Evolutionary conservation across 2,113 vertebrate genomes (phyloP).

Genomic region (Desmodus rotundus): DNA sequence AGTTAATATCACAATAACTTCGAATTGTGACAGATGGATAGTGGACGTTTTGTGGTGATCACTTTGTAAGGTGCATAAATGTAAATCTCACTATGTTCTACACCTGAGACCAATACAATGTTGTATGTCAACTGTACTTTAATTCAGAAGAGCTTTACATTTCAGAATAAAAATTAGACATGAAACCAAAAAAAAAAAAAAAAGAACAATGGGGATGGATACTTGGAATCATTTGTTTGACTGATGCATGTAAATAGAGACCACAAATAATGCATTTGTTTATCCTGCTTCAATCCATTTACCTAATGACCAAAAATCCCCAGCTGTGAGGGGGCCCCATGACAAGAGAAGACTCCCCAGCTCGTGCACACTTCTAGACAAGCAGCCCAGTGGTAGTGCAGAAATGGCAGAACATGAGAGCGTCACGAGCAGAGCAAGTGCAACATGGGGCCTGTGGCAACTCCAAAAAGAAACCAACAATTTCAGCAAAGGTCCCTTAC

Average conservation of each 20-base stretch:
- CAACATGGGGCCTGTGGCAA: background rate
- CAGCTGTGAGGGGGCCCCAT: background rate
- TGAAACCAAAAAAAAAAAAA: no score
- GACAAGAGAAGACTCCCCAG: background rate
- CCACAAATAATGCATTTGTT: background rate
- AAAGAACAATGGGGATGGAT: no score
- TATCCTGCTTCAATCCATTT: background rate
- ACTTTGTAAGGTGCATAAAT: no score
- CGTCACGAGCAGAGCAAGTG: background rate
- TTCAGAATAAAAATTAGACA: no score
- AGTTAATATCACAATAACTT: no score
- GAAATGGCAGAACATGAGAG: background rate
- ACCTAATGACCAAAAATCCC: background rate
- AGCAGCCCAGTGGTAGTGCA: background rate
- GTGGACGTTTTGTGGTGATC: no score
- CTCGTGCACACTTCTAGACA: background rate
- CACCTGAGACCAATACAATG: no score
- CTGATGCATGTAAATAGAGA: background rate
- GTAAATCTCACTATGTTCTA: no score
- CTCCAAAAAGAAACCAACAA: background rate
- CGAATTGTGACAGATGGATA: no score
- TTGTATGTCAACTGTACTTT: no score
- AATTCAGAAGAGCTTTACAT: no score
- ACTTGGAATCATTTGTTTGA: background rate
- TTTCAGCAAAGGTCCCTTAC: background rate